Base-by-base conservation (phyloP, 2,797 vertebrate species). In the Oreochromis grahami region DNA sequence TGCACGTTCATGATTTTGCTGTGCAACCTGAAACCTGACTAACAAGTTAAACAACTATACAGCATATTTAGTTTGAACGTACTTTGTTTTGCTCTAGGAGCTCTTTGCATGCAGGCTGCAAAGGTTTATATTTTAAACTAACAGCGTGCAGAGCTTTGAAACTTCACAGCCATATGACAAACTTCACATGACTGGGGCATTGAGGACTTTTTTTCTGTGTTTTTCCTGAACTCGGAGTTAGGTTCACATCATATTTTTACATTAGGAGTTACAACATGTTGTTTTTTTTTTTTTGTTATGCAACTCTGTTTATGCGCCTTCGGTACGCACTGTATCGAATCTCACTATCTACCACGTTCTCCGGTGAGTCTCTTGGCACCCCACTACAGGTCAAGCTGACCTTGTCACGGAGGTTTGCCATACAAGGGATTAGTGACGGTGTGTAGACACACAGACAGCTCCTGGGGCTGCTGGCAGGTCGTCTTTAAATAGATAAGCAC, bases 401-500 rank as follows among this genome's bases (percentile, higher is more conserved):
- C 93, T 94, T 94, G 94, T 92, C 91, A 77, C 80, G 7, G 83
- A 86, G 89, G 92, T 89, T 89, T 92, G 84, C 91, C 87, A 63
- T 79, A 84, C 92, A 91, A 78, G 95, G 95, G 95, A 96, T 96
- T 94, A 92, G 93, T 96, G 92, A 92, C 91, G 56, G 90, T 86
- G 88, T 77, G 38, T 80, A 76, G 88, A 88, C 76, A 53, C n/a
- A 70, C 78, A 11, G 79, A 84, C 85, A 81, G 93, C 91, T 88
- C 82, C 81, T 68, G 51, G 88, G 85, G 84, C 76, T 45, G 83
- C 92, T 89, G 87, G 90, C 94, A 84, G 87, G 81, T 78, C 80
- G 77, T 93, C 95, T 96, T 96, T 96, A 96, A 97, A 97, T 96
- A 97, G 96, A 96, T 96, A 96, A 96, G 93, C 91, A 91, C 91